Evolutionary conservation across 2,797 vertebrate genomes (phyloP).

Genomic region (Sitta carolinensis): DNA sequence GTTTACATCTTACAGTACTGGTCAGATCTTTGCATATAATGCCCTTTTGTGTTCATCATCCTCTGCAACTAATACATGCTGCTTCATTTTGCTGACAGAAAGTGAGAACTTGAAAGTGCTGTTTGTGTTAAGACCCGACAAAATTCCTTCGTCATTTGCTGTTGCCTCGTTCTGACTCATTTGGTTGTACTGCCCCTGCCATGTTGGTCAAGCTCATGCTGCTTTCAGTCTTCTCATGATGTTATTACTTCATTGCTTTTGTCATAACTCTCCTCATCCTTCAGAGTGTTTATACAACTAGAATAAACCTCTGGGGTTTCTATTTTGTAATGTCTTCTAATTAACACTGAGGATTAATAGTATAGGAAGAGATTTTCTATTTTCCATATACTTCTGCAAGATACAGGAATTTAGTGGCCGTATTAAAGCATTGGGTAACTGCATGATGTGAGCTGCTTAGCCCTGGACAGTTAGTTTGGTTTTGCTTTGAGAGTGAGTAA

Average conservation of each 20-base stretch:
- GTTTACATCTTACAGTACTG: background rate
- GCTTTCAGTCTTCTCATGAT: background rate
- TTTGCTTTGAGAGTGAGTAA: background rate
- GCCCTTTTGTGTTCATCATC: background rate
- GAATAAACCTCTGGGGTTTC: background rate
- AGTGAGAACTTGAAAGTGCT: background rate
- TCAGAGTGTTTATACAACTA: background rate
- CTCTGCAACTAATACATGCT: background rate
- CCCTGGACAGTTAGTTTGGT: background rate
- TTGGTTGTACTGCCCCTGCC: background rate
- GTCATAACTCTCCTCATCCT: background rate
- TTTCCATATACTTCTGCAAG: background rate
- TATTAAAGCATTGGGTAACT: background rate
- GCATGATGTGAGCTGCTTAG: background rate
- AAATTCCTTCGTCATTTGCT: background rate
- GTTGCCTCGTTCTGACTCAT: background rate
- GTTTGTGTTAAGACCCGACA: background rate
- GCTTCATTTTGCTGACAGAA: background rate
- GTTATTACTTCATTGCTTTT: background rate
- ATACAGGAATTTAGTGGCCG: background rate
- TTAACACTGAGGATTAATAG: background rate
- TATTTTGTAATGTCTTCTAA: background rate
- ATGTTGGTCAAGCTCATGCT: background rate
- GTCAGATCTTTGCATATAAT: background rate
- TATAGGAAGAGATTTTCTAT: background rate